Evolutionary conservation across 2,888 invertebrate genomes (phyloP).

Genomic region (Micoletzkya japonica): DNA sequence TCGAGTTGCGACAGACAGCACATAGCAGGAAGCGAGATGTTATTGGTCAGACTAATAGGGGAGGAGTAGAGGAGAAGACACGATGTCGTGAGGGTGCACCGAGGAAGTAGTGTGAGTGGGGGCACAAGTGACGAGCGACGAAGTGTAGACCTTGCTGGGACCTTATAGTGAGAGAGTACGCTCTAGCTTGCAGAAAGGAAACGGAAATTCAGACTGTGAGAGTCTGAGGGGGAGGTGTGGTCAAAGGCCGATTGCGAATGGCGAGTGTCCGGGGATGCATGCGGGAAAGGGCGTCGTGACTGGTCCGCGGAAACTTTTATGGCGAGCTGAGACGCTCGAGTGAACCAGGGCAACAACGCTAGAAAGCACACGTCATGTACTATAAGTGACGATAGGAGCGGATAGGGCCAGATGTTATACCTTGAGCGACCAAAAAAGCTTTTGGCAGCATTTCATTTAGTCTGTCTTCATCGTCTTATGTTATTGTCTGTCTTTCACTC

Average conservation of each 20-base stretch:
- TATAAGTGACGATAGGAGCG: too few relatives aligned
- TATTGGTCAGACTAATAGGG: not conserved
- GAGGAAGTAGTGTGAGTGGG: not conserved
- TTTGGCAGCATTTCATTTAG: too few relatives aligned
- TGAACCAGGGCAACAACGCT: too few relatives aligned
- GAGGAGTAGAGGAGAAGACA: not conserved
- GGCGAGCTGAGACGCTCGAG: too few relatives aligned
- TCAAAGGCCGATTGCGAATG: not conserved
- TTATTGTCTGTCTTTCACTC: too few relatives aligned
- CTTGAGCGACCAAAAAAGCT: too few relatives aligned
- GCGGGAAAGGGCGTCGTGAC: not conserved
- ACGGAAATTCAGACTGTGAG: not conserved
- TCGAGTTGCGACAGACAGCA: too few relatives aligned
- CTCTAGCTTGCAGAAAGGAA: not conserved
- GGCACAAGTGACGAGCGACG: not conserved
- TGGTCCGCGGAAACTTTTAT: not conserved
- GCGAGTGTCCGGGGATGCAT: not conserved
- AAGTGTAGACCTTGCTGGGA: not conserved
- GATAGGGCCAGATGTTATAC: too few relatives aligned
- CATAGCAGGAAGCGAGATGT: not conserved
- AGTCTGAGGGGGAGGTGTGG: not conserved
- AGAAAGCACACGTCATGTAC: too few relatives aligned
- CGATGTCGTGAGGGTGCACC: not conserved
- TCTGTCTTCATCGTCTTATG: too few relatives aligned
- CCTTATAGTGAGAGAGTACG: not conserved